Conservation (phyloP, 2,113 vertebrate genomes). For the Alligator sinensis region DNA sequence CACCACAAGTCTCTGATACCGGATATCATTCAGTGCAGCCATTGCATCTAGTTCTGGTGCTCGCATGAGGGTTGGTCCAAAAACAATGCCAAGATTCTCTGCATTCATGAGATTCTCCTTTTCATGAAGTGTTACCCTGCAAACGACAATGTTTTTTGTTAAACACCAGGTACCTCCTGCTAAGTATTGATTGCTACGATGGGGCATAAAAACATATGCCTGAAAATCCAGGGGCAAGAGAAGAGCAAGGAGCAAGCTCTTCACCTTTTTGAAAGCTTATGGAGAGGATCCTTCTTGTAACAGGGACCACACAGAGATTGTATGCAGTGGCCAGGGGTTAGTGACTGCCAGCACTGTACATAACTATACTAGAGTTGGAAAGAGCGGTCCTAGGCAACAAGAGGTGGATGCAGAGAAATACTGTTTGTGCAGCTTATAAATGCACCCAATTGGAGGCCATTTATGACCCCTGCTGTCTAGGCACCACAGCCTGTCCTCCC, state of each 20-base stretch:
- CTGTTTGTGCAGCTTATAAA: not conserved
- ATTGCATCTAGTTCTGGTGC: conserved; percentile 93
- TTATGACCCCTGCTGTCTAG: not conserved
- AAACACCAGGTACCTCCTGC: not conserved
- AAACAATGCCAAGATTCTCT: conserved; percentile 97
- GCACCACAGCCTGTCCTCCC: too few relatives aligned
- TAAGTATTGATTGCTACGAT: not conserved
- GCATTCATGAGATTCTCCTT: conserved; percentile 98
- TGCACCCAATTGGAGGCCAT: rapidly evolving
- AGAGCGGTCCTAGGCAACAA: not conserved
- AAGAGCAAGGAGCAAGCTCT: not conserved
- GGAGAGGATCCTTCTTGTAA: not conserved
- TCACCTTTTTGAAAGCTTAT: not conserved
- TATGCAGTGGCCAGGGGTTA: not conserved
- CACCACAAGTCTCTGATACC: conserved; percentile 98
- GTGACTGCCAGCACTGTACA: rapidly evolving
- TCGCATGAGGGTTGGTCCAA: conserved; percentile 96
- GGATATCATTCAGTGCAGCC: conserved; percentile 95
- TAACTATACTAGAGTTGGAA: too few relatives aligned
- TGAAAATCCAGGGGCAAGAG: not conserved
- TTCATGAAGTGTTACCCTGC: conserved; percentile 94
- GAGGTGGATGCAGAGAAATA: not conserved
- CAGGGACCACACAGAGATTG: rapidly evolving
- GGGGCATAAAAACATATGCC: not conserved
- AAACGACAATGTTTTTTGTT: conserved; percentile 16